These are phyloP conservation scores for Dermatemys mawii DNA, from an alignment of 2,113 vertebrate genomes.

Conservation along the genomic window DNA sequence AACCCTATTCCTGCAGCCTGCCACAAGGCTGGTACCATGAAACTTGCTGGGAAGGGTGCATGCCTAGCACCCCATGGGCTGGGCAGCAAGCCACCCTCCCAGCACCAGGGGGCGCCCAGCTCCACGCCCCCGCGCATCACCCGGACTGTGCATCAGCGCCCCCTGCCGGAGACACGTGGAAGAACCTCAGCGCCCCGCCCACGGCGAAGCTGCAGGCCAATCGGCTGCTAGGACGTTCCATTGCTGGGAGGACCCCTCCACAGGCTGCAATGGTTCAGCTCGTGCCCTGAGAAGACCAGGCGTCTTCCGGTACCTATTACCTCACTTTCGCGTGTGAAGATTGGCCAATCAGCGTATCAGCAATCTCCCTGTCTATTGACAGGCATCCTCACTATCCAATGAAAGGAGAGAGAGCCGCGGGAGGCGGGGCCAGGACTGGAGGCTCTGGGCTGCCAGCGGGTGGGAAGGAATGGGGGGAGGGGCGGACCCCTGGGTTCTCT, in stretches of 20 bases:
- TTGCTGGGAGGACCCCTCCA: accelerated
- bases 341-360: not conserved
- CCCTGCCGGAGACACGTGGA: too few species aligned
- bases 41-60: too few species aligned
- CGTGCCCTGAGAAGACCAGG: not conserved
- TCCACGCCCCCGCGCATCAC: too few species aligned
- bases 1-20: too few species aligned
- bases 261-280: not conserved
- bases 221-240: not conserved
- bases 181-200: not conserved
- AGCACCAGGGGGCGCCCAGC: not conserved
- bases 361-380: accelerated
- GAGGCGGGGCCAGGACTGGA: not conserved
- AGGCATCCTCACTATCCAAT: accelerated
- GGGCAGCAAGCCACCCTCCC: not conserved
- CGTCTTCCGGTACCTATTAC: not conserved
- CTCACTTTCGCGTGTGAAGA: not conserved
- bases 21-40: too few species aligned
- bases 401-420: not conserved
- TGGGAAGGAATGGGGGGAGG: too few species aligned
- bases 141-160: too few species aligned
- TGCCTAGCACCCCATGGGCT: too few species aligned
- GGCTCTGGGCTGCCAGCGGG: accelerated
- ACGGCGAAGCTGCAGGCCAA: too few species aligned
- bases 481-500: not conserved